A percentile compares a stretch with the other conserved stretches of the same genome.
These are phyloP conservation scores for Puffinus mauretanicus DNA, from an alignment of 2,113 vertebrate species.

Conservation along the genomic window DNA sequence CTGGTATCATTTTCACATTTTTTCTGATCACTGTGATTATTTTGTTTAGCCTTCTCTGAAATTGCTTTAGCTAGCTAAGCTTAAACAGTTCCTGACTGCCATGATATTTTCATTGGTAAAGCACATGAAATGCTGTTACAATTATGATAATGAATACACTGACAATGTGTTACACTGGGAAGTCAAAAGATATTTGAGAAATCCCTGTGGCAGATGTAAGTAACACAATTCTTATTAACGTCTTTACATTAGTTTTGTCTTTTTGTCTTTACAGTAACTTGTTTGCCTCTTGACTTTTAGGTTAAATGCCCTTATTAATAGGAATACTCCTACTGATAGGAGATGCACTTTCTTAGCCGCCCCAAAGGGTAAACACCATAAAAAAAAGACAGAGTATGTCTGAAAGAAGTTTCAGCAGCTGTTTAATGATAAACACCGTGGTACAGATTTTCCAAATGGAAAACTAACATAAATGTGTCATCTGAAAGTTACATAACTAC, in stretches of 20 bases:
- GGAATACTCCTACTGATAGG: neutral
- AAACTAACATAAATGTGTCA: neutral
- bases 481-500: neutral
- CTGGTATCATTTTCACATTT: neutral
- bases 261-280: neutral
- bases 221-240: neutral
- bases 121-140: neutral
- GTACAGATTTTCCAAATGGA: neutral
- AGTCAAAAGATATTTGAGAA: neutral
- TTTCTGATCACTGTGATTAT: neutral
- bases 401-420: neutral
- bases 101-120: neutral
- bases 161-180: accelerated
- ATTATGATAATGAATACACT: neutral
- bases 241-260: neutral
- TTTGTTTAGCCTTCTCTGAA: neutral
- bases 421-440: accelerated
- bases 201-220: neutral
- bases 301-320: neutral
- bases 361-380: neutral
- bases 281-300: neutral
- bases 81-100: neutral
- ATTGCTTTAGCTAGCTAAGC: neutral
- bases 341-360: neutral
- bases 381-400: neutral